Conservation (phyloP, 2,888 invertebrate species). For the Leucozona laternaria region DNA sequence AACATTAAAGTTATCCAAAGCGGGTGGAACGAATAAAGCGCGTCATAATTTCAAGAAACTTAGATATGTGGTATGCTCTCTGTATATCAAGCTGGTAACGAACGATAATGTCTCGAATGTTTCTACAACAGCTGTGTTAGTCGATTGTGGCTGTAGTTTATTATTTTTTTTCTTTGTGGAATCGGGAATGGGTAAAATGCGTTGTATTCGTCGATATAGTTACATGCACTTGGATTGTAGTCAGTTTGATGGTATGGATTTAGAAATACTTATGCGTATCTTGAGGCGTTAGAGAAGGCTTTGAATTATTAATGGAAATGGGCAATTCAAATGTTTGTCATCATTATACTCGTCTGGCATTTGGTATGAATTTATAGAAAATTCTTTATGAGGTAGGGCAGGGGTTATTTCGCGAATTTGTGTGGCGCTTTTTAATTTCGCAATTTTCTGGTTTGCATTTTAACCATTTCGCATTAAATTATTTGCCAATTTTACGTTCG, state of each 20-base stretch:
- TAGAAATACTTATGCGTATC: neutral
- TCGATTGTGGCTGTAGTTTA: neutral
- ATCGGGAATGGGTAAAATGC: neutral
- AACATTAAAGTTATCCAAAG: slow-evolving; percentile 1
- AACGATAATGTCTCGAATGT: neutral
- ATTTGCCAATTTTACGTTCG: no score
- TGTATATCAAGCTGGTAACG: neutral
- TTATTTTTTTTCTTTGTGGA: neutral
- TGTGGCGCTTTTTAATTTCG: no score
- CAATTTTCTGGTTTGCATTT: no score
- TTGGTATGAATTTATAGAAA: no score
- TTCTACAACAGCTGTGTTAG: neutral
- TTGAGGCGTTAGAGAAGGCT: neutral
- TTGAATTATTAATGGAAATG: neutral
- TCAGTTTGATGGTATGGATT: neutral
- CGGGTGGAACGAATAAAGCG: slow-evolving; percentile 7
- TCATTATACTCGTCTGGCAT: neutral
- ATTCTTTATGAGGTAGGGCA: no score
- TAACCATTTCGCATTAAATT: no score
- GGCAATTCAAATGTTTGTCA: neutral
- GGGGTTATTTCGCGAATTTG: no score
- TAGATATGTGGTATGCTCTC: neutral
- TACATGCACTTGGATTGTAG: neutral
- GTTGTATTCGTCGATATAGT: neutral
- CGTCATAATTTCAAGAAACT: slow-evolving; percentile 14